Evolutionary conservation across 2,888 invertebrate genomes (phyloP).

Genomic region (Cephus spinipes): DNA sequence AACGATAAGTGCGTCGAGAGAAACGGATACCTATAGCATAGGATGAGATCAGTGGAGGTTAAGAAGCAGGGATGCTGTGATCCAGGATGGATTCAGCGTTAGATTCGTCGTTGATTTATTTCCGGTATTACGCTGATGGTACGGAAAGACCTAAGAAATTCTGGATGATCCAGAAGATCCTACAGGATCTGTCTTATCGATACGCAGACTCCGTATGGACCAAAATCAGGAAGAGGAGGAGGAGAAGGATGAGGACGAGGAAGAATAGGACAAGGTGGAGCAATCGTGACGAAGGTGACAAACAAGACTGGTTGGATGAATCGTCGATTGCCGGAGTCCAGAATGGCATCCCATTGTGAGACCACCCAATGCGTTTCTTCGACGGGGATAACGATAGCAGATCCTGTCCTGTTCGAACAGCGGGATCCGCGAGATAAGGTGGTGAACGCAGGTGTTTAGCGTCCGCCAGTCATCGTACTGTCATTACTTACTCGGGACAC

Average conservation of each 20-base stretch:
- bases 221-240: not conserved
- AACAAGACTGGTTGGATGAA: not conserved
- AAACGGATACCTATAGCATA: not conserved
- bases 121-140: not conserved
- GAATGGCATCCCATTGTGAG: slow-evolving; percentile 27
- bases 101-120: not conserved
- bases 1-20: slow-evolving; percentile 25
- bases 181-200: not conserved
- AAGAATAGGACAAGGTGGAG: not conserved
- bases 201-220: not conserved
- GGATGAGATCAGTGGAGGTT: not conserved
- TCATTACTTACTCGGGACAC: slow-evolving; percentile 59
- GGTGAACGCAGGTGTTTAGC: slow-evolving; percentile 63
- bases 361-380: slow-evolving; percentile 56
- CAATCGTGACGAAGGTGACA: slow-evolving; percentile 8
- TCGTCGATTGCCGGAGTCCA: not conserved
- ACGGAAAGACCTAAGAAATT: no score
- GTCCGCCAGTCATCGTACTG: slow-evolving; percentile 58
- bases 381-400: slow-evolving; percentile 45
- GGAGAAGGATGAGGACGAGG: not conserved
- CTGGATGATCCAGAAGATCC: no score
- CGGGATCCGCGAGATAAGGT: slow-evolving; percentile 60
- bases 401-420: slow-evolving; percentile 56
- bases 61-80: not conserved
- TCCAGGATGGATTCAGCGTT: not conserved